phyloP scores from a whole-genome alignment of 1,140 invertebrate genomes.

The Drosophila arawakana region DNA sequence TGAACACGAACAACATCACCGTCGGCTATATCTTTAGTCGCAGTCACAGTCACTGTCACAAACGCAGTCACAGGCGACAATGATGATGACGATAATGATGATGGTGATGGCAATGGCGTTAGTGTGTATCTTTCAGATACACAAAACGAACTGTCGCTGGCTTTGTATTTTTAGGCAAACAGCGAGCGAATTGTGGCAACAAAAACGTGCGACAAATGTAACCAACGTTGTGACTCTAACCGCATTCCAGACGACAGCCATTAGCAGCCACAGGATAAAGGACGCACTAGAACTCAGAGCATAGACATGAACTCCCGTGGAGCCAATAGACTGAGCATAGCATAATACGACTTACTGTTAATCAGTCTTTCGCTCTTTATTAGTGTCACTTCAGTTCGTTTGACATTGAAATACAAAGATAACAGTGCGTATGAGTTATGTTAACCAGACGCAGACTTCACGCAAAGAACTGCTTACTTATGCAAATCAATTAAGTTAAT shows the following conservation, averaged over 20 bases:
- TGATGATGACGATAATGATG: slow-evolving; percentile 17
- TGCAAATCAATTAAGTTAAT: slow-evolving; percentile 21
- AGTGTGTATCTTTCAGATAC: slow-evolving; percentile 49
- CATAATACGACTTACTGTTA: slow-evolving; percentile 12
- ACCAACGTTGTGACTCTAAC: slow-evolving; percentile 68
- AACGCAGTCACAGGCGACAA: slow-evolving; percentile 6
- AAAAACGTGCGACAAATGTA: slow-evolving; percentile 50
- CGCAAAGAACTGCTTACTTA: slow-evolving; percentile 19
- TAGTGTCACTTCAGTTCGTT: slow-evolving; percentile 27
- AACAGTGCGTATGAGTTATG: slow-evolving; percentile 67
- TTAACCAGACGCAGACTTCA: slow-evolving; percentile 37
- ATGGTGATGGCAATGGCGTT: not conserved
- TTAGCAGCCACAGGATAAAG: slow-evolving; percentile 27
- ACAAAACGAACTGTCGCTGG: slow-evolving; percentile 26
- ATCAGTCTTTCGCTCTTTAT: slow-evolving; percentile 15
- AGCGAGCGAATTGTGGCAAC: slow-evolving; percentile 35
- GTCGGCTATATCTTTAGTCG: slow-evolving; percentile 9
- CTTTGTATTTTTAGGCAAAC: slow-evolving; percentile 66
- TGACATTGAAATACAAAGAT: slow-evolving; percentile 31
- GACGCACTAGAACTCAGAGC: not conserved
- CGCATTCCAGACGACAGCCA: slow-evolving; percentile 67
- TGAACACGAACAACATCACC: not conserved
- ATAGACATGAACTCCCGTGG: slow-evolving; percentile 19
- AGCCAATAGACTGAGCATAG: not conserved
- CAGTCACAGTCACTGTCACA: no score